Evolutionary conservation across 2,797 vertebrate species (phyloP), one percentile per base, ranked within the genome.

Genomic region (Mycteria americana): DNA sequence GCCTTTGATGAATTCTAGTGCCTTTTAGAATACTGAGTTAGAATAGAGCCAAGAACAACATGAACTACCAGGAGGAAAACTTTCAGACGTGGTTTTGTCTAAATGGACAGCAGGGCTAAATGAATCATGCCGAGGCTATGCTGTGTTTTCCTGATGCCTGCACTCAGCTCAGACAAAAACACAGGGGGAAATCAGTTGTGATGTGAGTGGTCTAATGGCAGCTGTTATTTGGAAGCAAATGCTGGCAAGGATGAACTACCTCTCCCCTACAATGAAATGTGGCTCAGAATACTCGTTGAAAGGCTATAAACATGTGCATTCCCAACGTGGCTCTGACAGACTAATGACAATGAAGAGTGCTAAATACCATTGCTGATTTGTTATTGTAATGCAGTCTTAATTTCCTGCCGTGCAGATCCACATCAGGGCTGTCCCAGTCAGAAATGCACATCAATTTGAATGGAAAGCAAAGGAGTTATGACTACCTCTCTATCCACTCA

Each of bases 371-470:
- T 64, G 46, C 28, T 67, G 30, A 39, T 41, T 68, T 88, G 48
- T 77, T 87, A 37, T 21, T 30, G 11, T 76, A 91, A 92, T 2
- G 7, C 7, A 30, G 33, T 60, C 18, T 68, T 69, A 18, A 35
- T 88, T 78, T 72, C 33, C 81, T 87, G 68, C 57, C 5, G 1
- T 86, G 45, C 85, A 99, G 98, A 94, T 97, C 98, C 45, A 91
- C 97, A 39, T 98, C 98, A 64, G 75, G 91, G 4, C 96, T 98
- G 88, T 98, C 98, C 60, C 96, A 97, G 69, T 97, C 96, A 9
- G 97, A 97, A 94, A 94, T 54, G 45, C 91, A 95, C 69, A 91
- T 93, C 45, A 70, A 72, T 72, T n/a, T 95, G 57, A 96, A 91
- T 4, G 92, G 90, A 80, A 97, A 96, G 35, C 95, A 88, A 90